Conservation (phyloP, 1,140 invertebrate genomes). For the Zophobas atratus region DNA sequence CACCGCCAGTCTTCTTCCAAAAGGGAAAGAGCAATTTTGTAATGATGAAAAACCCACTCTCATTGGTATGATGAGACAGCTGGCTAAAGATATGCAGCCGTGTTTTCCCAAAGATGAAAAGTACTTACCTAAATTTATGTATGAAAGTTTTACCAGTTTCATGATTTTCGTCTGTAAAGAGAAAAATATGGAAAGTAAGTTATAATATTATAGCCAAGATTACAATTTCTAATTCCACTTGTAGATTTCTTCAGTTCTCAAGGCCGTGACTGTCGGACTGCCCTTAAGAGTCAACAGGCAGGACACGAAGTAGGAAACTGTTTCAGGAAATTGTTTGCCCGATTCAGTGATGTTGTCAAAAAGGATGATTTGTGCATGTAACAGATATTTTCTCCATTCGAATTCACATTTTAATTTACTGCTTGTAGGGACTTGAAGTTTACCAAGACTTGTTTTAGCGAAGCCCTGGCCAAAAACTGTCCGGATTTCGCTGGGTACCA, state of each 20-base stretch:
- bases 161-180: background rate
- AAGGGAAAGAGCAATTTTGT: constrained; percentile 4
- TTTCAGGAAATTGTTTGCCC: background rate
- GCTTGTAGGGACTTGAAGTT: background rate
- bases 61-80: too few species aligned
- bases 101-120: constrained; percentile 8
- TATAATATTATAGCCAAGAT: background rate
- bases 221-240: background rate
- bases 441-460: constrained; percentile 3
- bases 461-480: background rate
- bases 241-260: constrained; percentile 21
- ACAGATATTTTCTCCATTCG: background rate
- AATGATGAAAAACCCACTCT: background rate
- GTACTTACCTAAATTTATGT: constrained; percentile 11
- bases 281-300: background rate
- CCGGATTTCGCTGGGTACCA: constrained; percentile 5
- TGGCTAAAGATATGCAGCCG: background rate
- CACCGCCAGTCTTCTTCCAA: background rate
- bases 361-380: constrained; percentile 13
- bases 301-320: constrained; percentile 2
- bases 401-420: background rate
- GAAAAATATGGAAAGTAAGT: constrained; percentile 6
- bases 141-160: constrained; percentile 1
- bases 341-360: background rate
- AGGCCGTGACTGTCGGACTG: background rate